These are phyloP conservation scores for Remorina albescens DNA, from an alignment of 2,797 vertebrate species.

Conservation along the genomic window DNA sequence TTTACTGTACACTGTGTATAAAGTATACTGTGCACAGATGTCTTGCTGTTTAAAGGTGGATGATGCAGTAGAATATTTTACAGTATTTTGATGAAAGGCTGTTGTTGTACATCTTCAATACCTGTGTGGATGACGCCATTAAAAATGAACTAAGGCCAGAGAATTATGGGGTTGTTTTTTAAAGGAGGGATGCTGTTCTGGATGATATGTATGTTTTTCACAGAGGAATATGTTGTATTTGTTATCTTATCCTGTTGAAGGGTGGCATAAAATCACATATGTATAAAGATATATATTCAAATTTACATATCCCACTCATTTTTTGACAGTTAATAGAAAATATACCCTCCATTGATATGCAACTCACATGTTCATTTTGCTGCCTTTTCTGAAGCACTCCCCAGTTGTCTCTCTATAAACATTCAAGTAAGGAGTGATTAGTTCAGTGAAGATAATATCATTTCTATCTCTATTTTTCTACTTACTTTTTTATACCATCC, in stretches of 20 bases:
- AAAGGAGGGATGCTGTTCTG: background rate
- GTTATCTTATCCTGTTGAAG: background rate
- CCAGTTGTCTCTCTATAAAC: conserved; percentile 19
- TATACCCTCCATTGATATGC: conserved; percentile 3
- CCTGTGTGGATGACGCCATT: background rate
- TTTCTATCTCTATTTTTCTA: background rate
- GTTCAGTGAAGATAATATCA: background rate
- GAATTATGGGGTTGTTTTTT: background rate
- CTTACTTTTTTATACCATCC: background rate
- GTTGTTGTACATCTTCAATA: background rate
- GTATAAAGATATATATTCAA: conserved; percentile 1
- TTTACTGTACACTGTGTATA: too few relatives aligned
- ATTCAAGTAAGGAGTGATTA: background rate
- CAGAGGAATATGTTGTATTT: background rate
- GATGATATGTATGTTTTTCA: background rate
- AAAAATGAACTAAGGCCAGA: background rate
- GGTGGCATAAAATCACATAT: background rate
- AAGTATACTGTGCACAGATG: background rate
- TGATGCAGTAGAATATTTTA: background rate
- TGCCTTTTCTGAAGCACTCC: conserved; percentile 10
- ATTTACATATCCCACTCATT: background rate
- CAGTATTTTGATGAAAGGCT: background rate
- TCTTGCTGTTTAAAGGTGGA: background rate
- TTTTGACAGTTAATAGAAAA: conserved; percentile 4
- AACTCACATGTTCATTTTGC: background rate